Conservation (phyloP, 2,113 vertebrate genomes). For the Camelus bactrianus region DNA sequence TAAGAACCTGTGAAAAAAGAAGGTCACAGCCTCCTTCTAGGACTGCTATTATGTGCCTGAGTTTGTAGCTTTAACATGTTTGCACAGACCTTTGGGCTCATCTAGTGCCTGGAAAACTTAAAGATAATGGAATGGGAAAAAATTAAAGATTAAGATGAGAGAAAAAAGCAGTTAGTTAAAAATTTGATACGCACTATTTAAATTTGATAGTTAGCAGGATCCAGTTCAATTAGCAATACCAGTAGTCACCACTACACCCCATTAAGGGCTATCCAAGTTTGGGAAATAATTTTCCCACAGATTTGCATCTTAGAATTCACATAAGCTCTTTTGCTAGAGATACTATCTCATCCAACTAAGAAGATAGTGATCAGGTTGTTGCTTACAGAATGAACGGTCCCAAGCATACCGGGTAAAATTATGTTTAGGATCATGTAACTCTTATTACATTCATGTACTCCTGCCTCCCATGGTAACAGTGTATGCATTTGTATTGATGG, state of each 20-base stretch:
- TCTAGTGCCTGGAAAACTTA: neutral
- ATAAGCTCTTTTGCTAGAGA: neutral
- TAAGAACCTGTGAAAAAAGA: neutral
- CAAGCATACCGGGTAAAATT: neutral
- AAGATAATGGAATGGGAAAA: neutral
- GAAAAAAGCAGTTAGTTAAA: neutral
- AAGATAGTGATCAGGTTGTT: neutral
- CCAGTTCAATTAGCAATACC: neutral
- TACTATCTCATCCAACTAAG: neutral
- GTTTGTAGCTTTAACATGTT: neutral
- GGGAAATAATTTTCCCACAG: neutral
- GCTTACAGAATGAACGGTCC: neutral
- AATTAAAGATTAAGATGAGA: neutral
- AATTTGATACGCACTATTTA: neutral
- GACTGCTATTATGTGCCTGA: neutral
- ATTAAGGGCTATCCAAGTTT: neutral
- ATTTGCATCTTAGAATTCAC: neutral
- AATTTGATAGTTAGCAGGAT: neutral
- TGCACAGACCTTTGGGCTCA: neutral
- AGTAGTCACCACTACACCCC: neutral
- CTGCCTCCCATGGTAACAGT: neutral
- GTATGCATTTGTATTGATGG: neutral
- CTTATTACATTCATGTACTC: neutral
- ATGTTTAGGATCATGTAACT: neutral
- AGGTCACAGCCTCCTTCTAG: neutral